Base-by-base conservation (phyloP, 30 jellyfish, hydroid and myxozoan species). In the Clytia hemisphaerica region DNA sequence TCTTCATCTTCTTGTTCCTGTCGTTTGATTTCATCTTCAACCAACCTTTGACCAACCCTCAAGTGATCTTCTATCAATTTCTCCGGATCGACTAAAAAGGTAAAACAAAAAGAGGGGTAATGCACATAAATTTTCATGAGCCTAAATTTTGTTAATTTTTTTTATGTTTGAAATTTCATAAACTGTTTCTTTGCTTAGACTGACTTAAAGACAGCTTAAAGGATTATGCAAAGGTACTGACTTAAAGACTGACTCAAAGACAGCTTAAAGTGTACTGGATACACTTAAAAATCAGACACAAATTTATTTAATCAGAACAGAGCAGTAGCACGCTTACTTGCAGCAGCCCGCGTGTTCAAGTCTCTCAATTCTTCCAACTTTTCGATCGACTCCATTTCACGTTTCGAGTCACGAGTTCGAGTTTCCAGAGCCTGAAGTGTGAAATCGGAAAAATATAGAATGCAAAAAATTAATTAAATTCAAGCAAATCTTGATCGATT, bases 301-400 rank as follows among this genome's bases (percentile, higher is more conserved):
- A 45, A 66, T 27, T n/a, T 37, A 37, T 19, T n/a, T n/a, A n/a
- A n/a, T n/a, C n/a, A n/a, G n/a, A n/a, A n/a, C n/a, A 44, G 6
- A 5, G 16, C 3, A 14, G 10, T 40, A 9, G 29, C 10, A 37
- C n/a, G 33, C 82, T 42, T 62, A 88, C 97, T 88, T 31, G 78
- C 73, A 28, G 99, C 99, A 78, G 77, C 80, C 38, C 99, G 79
- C 30, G 83, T 79, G 59, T 92, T 92, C 9, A 93, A 47, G 53
- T 93, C 99, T 76, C 80, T 93, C 67, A 93, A 64, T 51, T 93
- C 97, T 71, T 93, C 99, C 27, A 93, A 72, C 62, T 93, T 80
- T 71, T 93, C 99, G n/a, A 93, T 31, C 62, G 82, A 69, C 12
- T 85, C 93, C 99, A 93, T 84, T 62, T 93, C 99, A 6, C 77